phyloP scores from a whole-genome alignment of 2,113 vertebrate species.

The Lophochroa leadbeateri region DNA sequence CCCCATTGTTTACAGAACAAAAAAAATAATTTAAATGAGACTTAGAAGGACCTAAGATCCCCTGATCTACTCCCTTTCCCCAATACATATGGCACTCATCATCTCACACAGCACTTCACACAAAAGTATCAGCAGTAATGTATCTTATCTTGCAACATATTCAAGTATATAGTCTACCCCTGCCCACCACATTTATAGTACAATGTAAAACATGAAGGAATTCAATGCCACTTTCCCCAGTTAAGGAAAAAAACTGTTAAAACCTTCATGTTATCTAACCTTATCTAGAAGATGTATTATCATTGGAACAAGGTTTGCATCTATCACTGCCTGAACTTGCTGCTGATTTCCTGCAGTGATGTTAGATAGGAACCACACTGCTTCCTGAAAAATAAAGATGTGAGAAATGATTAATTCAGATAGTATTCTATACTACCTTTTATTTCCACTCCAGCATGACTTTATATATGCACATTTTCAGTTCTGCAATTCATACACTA shows the following conservation, averaged over 20 bases:
- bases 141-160: not conserved
- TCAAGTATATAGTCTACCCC: not conserved
- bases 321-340: slow-evolving; percentile 98
- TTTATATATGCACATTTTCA: not conserved
- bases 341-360: slow-evolving; percentile 99
- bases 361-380: slow-evolving; percentile 99
- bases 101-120: not conserved
- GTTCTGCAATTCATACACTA: not conserved
- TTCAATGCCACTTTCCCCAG: not conserved
- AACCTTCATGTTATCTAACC: slow-evolving; percentile 73
- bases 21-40: not conserved
- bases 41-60: not conserved
- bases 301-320: slow-evolving; percentile 97
- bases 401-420: not conserved
- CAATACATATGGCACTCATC: not conserved
- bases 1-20: not conserved
- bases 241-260: not conserved
- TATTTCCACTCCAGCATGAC: not conserved
- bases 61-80: not conserved
- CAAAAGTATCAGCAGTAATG: not conserved
- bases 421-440: accelerated
- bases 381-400: slow-evolving; percentile 85
- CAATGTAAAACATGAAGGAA: not conserved
- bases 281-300: slow-evolving; percentile 99
- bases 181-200: not conserved